Base-by-base conservation (phyloP, 2,888 invertebrate genomes). In the Melanchra persicariae region DNA sequence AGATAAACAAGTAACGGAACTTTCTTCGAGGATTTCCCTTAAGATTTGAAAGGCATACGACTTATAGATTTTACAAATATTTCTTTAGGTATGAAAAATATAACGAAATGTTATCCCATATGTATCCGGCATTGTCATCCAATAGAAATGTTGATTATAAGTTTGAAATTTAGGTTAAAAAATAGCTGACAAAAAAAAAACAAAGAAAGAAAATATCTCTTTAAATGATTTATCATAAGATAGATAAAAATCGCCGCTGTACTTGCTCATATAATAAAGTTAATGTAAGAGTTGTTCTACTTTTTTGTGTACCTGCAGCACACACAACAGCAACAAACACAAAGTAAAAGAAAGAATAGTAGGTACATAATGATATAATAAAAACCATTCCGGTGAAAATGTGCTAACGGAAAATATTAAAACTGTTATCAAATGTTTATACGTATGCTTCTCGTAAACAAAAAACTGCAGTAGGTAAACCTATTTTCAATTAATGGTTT, bases 21-120 rank as follows among this genome's bases (percentile, higher is more conserved):
- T 70, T 57, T 70, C 30, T 40, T 40, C 30, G 30, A 57, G 30
- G 10, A 40, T 57, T 70, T 57, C 69, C 70, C 70, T 24, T 15
- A 70, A 40, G 55, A 57, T 15, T 40, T 1, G 8, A 70, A 70
- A 49, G 8, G 22, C 19, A 68, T 22, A 15, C 22, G 19, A 10
- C 9, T 6, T 30, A 47, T 5, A 57, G 15, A 47, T 70, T 70
- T 57, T 12, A 49, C 19, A 55, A 57, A 70, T 15, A 55, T 69
- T 47, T 34, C 1, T 45, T 2, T 40, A 10, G 17, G 8, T 0
- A 54, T n/a, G 19, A 12, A 68, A n/a, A 37, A 51, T 37, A 34
- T 37, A 51, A 19, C 6, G 7, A n/a, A 43, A 64, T 58, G 9
- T 24, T 43, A 45, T 22, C 9, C 24, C 4, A 19, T 9, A 22